Base-by-base conservation (phyloP, 2,797 vertebrate genomes). In the Sebastes variabilis region DNA sequence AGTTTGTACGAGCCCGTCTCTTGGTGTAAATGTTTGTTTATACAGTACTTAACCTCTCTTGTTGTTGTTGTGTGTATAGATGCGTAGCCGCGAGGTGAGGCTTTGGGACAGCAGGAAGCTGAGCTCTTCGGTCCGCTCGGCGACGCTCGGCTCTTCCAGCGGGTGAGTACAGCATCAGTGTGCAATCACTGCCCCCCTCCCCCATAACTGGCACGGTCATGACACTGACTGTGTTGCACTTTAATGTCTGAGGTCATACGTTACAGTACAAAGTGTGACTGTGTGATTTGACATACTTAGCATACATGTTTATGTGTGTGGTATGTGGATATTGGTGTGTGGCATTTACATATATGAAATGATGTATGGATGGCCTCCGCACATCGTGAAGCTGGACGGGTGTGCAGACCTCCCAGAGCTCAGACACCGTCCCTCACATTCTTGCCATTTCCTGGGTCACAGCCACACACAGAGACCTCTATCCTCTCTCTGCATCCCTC, bases 81-180 rank as follows among this genome's bases (percentile, higher is more conserved):
- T 97, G 95, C 96, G 96, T 20, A 95, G 96, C 79, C 96, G 96
- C 24, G 98, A 99, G 92, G 95, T 96, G 85, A 97, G 95, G 84
- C 95, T 99, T 27, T 99, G 98, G 98, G 98, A 99, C 95, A 95
- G 83, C 0, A 95, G 98, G 79, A 94, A 82, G 54, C 89, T 99
- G 90, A 93, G 87, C 77, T 92, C 90, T 1, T 96, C 97, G 0
- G 52, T 95, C 66, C 87, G 95, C 74, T 95, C 96, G 1, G 2
- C 93, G 89, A 93, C 95, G 0, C 92, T 99, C 72, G 96, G 97
- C 78, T 96, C 96, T 3, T 97, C 97, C 0, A 96, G 94, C 0
- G 96, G 97, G 98, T 99, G 96, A 96, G 96, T 96, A 29, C 70
- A 64, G 32, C 66, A n/a, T 64, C 75, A 55, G 61, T 38, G 64